A percentile compares a stretch with the other conserved stretches of the same genome.
These are phyloP conservation scores for Melanchra persicariae DNA, from an alignment of 2,888 invertebrate species.

Conservation along the genomic window DNA sequence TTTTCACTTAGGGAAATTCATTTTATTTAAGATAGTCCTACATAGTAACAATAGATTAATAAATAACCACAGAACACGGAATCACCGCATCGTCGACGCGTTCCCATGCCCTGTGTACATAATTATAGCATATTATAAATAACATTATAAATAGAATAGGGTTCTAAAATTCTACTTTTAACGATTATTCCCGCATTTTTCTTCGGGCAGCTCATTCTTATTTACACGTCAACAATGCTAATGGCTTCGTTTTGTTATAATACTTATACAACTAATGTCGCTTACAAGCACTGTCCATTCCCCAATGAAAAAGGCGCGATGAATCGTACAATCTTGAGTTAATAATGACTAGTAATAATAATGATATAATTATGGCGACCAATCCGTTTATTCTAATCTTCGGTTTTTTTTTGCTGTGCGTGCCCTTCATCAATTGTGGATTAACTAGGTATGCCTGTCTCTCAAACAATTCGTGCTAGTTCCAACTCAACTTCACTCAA, in stretches of 20 bases:
- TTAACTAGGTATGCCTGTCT: not conserved
- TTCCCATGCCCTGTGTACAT: not conserved
- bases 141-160: not conserved
- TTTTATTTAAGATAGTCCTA: not conserved
- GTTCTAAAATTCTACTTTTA: not conserved
- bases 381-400: too few relatives aligned
- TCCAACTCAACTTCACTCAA: not conserved
- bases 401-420: too few relatives aligned
- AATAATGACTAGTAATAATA: constrained; percentile 10
- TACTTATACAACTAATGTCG: not conserved
- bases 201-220: not conserved
- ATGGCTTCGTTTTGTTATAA: not conserved
- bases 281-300: not conserved
- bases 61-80: not conserved
- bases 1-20: not conserved
- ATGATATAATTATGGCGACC: not conserved
- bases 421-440: not conserved
- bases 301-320: constrained; percentile 18
- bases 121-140: constrained; percentile 4
- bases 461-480: not conserved
- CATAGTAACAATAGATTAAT: constrained; percentile 9
- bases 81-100: not conserved
- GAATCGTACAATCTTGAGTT: not conserved
- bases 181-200: constrained; percentile 1
- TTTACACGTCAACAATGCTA: constrained; percentile 2